Evolutionary conservation across 2,113 vertebrate genomes (phyloP), one percentile per base, ranked within the genome.

Genomic region (Paradisaea rubra): DNA sequence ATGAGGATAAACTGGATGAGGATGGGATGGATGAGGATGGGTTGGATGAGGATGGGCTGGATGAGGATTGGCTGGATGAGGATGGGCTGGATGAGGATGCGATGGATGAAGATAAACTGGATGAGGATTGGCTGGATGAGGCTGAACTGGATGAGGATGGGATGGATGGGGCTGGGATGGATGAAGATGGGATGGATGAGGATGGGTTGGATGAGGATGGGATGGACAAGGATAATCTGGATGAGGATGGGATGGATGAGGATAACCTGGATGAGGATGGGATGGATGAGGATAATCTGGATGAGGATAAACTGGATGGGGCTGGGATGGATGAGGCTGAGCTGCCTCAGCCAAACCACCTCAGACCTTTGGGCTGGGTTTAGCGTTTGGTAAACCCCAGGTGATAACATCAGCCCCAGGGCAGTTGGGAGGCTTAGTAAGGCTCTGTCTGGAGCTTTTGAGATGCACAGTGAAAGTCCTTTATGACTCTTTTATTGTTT

Each of bases 401-500:
- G 59, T 0, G 89, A 94, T 94, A 94, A 6, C 39, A 96, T 94
- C 94, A 94, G 85, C 87, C 96, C 89, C 70, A 18, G 91, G 70
- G 84, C 73, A 76, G 11, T 5, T 15, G 77, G 52, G 73, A 95
- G 78, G 86, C 50, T 92, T 5, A 65, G 90, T 6, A 63, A 79
- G 25, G 4, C 85, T 93, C 89, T 13, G 65, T 81, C 91, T 93
- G 30, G 6, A 61, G 78, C 94, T 97, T 89, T 89, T 93, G 87
- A 94, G 89, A 65, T 69, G 70, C 74, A 70, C 35, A 96, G 94
- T 89, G 81, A 96, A 96, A 95, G 94, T 91, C 87, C 87, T 96
- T 95, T 81, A 86, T 96, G 94, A 92, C 85, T 94, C 70, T 97
- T 97, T 95, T 94, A 94, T 95, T 95, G 94, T 54, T 91, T 54